Percentiles rank a stretch among this genome's conserved stretches.
Evolutionary conservation across 2,797 vertebrate genomes (phyloP).

Genomic region (Zenarchopterus dispar): DNA sequence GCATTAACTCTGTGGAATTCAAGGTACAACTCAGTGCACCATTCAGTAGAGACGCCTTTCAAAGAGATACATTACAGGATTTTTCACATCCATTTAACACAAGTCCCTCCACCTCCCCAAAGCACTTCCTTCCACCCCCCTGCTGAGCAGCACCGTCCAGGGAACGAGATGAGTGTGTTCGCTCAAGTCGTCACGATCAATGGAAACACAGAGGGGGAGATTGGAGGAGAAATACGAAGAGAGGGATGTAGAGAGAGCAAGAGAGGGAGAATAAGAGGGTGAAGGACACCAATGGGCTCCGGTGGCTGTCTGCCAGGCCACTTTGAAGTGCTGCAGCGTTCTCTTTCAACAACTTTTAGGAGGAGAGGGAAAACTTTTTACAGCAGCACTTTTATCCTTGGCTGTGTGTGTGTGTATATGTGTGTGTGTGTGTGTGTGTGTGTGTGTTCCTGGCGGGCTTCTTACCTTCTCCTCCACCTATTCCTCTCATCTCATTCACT

Average conservation of each 20-base stretch:
- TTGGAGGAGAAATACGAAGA: slow-evolving; percentile 3
- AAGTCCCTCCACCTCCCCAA: no score
- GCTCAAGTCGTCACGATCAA: slow-evolving; percentile 64
- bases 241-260: background rate
- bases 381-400: slow-evolving; percentile 74
- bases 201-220: slow-evolving; percentile 40
- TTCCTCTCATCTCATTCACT: slow-evolving; percentile 33
- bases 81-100: no score
- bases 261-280: slow-evolving; percentile 39
- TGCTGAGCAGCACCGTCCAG: slow-evolving; percentile 50
- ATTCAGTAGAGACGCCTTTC: no score
- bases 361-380: slow-evolving; percentile 73
- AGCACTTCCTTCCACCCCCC: slow-evolving; percentile 11
- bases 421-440: slow-evolving; percentile 1
- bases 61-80: no score
- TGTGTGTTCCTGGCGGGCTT: slow-evolving; percentile 22
- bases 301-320: slow-evolving; percentile 75
- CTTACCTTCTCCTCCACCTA: slow-evolving; percentile 40
- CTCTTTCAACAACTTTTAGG: slow-evolving; percentile 81
- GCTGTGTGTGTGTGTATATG: slow-evolving; percentile 7
- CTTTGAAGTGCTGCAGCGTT: slow-evolving; percentile 80
- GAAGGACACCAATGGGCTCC: slow-evolving; percentile 74
- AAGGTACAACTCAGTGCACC: no score
- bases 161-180: slow-evolving; percentile 61
- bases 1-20: no score